A percentile compares a stretch with the other conserved stretches of the same genome.
Evolutionary conservation across 2,797 vertebrate genomes (phyloP).

Genomic region (Clangula hyemalis): DNA sequence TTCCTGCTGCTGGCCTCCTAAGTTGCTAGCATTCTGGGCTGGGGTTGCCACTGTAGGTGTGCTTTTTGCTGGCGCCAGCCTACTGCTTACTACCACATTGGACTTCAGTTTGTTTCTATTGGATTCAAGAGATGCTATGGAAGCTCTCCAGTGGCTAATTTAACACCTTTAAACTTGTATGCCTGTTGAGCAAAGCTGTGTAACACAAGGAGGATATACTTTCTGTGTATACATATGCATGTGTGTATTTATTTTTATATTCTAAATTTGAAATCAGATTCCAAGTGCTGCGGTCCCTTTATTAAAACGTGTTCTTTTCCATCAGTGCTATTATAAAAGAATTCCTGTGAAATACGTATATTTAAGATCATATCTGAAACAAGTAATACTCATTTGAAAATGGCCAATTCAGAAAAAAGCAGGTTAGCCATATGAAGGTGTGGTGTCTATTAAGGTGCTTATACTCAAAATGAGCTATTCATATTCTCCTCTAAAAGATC

Average conservation of each 20-base stretch:
- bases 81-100: background rate
- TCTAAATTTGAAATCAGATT: background rate
- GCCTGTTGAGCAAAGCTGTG: background rate
- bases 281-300: background rate
- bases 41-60: background rate
- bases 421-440: constrained; percentile 42
- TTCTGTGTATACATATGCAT: background rate
- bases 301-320: background rate
- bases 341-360: background rate
- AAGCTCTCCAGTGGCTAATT: constrained; percentile 16
- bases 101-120: background rate
- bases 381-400: background rate
- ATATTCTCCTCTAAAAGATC: background rate
- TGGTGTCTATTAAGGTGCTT: constrained; percentile 44
- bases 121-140: constrained; percentile 1
- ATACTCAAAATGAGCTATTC: constrained; percentile 25
- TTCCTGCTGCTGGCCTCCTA: background rate
- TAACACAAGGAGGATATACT: background rate
- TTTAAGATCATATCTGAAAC: background rate
- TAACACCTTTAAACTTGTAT: constrained; percentile 6
- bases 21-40: background rate
- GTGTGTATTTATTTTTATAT: background rate
- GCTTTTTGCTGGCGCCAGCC: background rate
- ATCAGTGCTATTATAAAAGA: background rate
- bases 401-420: background rate